These are phyloP conservation scores for Balearica regulorum DNA, from an alignment of 2,797 vertebrate species.

Conservation along the genomic window DNA sequence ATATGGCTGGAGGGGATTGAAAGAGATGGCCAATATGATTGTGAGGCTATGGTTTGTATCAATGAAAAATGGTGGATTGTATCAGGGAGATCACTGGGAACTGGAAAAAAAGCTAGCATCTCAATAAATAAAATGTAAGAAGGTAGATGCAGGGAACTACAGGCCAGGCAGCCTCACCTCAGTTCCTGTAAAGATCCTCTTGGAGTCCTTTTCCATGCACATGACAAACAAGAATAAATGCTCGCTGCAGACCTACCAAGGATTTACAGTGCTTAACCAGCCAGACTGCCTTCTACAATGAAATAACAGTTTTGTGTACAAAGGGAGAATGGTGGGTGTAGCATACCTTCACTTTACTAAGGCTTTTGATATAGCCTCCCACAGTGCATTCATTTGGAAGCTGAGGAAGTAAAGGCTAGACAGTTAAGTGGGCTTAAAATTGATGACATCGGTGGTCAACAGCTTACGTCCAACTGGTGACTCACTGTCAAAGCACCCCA, in stretches of 20 bases:
- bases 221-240: background rate
- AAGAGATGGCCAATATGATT: background rate
- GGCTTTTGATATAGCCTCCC: background rate
- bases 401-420: background rate
- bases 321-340: background rate
- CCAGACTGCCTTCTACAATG: background rate
- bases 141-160: background rate
- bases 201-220: background rate
- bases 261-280: background rate
- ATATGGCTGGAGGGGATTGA: background rate
- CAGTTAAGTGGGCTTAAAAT: background rate
- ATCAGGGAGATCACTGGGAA: background rate
- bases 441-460: background rate
- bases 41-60: background rate
- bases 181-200: background rate
- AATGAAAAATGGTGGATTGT: fast-evolving
- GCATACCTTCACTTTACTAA: background rate
- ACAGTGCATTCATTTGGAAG: background rate
- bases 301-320: background rate
- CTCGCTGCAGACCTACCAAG: background rate
- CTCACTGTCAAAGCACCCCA: background rate
- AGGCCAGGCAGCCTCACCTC: background rate
- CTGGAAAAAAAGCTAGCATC: background rate
- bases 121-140: background rate
- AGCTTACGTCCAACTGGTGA: background rate